Percentiles rank a stretch among this genome's conserved stretches.
Conservation (phyloP, 2,888 invertebrate genomes). For the Epinotia bilunana region DNA sequence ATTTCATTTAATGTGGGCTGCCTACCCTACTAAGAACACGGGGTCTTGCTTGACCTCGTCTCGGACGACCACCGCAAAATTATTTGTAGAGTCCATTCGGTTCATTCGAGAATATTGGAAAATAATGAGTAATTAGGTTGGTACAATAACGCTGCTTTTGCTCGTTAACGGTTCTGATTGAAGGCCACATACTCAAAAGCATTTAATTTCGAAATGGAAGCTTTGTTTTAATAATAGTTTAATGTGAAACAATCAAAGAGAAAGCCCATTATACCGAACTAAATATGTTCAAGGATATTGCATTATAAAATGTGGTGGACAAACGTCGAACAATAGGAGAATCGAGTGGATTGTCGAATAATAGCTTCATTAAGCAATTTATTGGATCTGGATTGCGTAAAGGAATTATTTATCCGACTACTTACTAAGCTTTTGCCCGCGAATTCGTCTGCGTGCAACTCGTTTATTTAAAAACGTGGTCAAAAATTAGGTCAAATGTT, state of each 20-base stretch:
- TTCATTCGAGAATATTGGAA: neutral
- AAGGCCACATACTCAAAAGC: slow-evolving; percentile 2
- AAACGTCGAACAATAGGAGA: neutral
- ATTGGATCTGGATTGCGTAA: no score
- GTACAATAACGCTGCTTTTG: neutral
- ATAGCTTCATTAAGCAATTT: no score
- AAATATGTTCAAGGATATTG: neutral
- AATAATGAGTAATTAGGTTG: neutral
- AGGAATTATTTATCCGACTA: no score
- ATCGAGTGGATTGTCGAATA: neutral
- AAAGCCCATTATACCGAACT: neutral
- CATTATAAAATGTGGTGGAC: neutral
- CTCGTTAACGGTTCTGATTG: neutral
- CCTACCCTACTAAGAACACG: no score
- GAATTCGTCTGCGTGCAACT: no score
- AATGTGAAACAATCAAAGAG: slow-evolving; percentile 15
- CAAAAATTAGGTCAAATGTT: no score
- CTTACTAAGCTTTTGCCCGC: no score
- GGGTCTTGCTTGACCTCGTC: neutral
- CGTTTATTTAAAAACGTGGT: no score
- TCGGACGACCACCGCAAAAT: neutral
- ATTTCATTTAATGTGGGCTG: no score
- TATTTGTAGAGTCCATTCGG: neutral
- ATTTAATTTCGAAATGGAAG: slow-evolving; percentile 7
- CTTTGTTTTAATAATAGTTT: slow-evolving; percentile 12